Conservation (phyloP, 2,113 vertebrate genomes). For the Platysteira castanea region DNA sequence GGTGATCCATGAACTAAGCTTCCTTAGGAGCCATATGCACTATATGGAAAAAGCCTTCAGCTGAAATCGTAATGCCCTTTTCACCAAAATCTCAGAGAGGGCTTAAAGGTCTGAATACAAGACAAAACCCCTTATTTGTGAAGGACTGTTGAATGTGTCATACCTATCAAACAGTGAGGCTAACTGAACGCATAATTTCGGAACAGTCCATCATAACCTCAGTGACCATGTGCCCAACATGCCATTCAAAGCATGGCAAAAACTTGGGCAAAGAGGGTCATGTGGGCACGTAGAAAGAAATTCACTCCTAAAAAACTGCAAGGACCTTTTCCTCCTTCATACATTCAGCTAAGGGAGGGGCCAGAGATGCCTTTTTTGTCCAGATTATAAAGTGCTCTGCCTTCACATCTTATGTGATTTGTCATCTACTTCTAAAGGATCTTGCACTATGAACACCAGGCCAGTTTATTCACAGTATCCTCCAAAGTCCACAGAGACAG, state of each 20-base stretch:
- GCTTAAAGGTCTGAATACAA: background rate
- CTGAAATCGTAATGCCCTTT: background rate
- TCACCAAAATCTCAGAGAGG: background rate
- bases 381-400: background rate
- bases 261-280: background rate
- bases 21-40: background rate
- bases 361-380: background rate
- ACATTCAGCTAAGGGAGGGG: background rate
- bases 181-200: background rate
- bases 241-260: background rate
- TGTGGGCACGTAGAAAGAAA: background rate
- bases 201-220: background rate
- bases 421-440: background rate
- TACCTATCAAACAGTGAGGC: background rate
- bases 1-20: background rate
- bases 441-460: background rate
- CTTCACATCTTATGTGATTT: background rate
- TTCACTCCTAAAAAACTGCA: background rate
- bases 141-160: background rate
- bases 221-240: background rate
- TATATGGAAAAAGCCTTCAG: background rate
- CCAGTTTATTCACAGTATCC: background rate
- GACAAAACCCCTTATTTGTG: background rate
- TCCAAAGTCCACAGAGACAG: background rate
- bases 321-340: background rate